These are phyloP conservation scores for Stratiolaelaps scimitus DNA, from an alignment of 1,140 invertebrate species.

Conservation along the genomic window DNA sequence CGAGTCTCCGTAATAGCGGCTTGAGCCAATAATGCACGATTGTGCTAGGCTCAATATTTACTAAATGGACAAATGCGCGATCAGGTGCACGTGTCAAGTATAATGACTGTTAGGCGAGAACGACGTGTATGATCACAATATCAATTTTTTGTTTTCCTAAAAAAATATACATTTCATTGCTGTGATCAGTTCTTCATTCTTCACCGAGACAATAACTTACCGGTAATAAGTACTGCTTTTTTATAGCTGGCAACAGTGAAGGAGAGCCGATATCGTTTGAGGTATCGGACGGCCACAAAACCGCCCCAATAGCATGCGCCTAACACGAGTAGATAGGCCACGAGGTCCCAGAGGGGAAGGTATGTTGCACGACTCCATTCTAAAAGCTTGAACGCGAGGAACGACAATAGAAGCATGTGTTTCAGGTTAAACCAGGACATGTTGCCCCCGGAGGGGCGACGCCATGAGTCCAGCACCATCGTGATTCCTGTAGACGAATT, in stretches of 20 bases:
- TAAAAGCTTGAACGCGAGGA: not conserved
- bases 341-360: not conserved
- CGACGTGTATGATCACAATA: no score
- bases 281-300: conserved; percentile 2
- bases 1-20: no score
- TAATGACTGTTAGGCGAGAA: no score
- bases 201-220: not conserved
- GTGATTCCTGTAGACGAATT: not conserved
- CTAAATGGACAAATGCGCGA: no score
- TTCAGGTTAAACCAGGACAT: conserved; percentile 16
- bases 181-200: no score
- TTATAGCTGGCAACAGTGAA: not conserved
- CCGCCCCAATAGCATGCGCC: not conserved
- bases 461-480: conserved; percentile 4
- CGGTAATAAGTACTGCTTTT: conserved; percentile 8
- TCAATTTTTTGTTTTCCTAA: no score
- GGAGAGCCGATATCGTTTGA: not conserved
- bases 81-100: no score
- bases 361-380: conserved; percentile 1
- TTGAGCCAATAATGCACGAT: no score
- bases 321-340: not conserved
- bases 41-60: no score
- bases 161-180: no score
- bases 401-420: not conserved
- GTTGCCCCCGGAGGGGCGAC: not conserved